These are phyloP conservation scores for Chrysomallon squamiferum DNA, from an alignment of 1,140 invertebrate genomes.

Conservation along the genomic window DNA sequence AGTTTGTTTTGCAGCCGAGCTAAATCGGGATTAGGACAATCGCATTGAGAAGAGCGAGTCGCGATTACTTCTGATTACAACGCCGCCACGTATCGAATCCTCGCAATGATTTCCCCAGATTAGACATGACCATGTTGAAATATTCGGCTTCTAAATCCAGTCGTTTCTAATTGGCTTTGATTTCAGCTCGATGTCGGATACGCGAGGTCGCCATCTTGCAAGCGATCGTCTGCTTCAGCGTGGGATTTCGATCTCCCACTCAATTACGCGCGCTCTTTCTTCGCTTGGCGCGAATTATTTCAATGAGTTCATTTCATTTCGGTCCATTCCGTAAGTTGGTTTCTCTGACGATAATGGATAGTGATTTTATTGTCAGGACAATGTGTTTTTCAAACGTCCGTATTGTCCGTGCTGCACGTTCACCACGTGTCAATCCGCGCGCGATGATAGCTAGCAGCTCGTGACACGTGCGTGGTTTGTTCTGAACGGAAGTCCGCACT, in stretches of 20 bases:
- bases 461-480: not conserved
- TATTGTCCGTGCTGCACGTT: not conserved
- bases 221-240: not conserved
- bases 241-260: not conserved
- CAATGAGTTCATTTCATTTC: not conserved
- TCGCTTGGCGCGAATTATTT: slow-evolving; percentile 2
- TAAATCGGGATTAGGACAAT: no score
- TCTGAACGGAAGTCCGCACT: slow-evolving; percentile 1
- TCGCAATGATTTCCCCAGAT: not conserved
- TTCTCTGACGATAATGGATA: slow-evolving; percentile 1
- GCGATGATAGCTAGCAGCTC: not conserved
- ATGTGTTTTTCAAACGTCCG: not conserved
- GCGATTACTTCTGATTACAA: no score
- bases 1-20: no score
- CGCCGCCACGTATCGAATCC: no score
- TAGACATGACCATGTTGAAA: not conserved
- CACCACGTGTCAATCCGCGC: not conserved
- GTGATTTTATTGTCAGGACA: slow-evolving; percentile 2
- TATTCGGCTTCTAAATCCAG: not conserved
- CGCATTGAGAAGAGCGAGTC: no score
- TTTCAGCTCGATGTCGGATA: slow-evolving; percentile 3
- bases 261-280: not conserved
- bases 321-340: no score
- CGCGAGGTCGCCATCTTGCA: slow-evolving; percentile 3
- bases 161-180: slow-evolving; percentile 5